phyloP scores from a whole-genome alignment of 2,888 invertebrate genomes.

The Pachycephus smyrnensis region DNA sequence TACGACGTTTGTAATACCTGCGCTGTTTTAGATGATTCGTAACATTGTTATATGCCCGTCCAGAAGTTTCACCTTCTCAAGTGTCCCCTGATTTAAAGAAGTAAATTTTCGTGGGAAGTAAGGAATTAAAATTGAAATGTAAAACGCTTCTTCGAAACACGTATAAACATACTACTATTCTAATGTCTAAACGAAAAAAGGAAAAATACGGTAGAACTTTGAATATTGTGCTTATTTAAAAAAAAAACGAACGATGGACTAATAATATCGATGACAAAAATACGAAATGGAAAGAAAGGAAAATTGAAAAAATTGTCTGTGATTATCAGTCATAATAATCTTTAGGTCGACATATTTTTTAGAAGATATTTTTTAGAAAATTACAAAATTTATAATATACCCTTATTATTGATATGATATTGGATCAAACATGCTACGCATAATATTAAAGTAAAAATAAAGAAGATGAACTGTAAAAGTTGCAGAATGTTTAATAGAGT shows the following conservation, averaged over 20 bases:
- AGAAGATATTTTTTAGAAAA: conserved; percentile 66
- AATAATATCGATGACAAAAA: conserved; percentile 21
- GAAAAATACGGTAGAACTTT: conserved; percentile 38
- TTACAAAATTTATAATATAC: conserved; percentile 65
- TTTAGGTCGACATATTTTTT: conserved; percentile 66
- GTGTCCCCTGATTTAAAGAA: neutral
- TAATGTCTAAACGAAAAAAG: conserved; percentile 44
- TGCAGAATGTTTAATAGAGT: conserved; percentile 57
- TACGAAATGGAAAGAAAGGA: conserved; percentile 16
- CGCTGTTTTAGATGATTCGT: neutral
- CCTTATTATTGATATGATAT: conserved; percentile 63
- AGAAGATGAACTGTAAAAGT: conserved; percentile 45
- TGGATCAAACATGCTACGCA: conserved; percentile 54
- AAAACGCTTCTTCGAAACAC: conserved; percentile 39
- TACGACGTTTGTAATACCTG: neutral
- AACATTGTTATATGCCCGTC: neutral
- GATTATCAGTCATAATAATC: conserved; percentile 67
- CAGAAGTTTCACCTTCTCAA: neutral
- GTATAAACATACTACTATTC: conserved; percentile 44
- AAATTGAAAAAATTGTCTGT: conserved; percentile 63
- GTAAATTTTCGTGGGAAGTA: neutral
- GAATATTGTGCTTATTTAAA: conserved; percentile 45
- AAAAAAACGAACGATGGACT: conserved; percentile 12
- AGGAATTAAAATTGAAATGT: conserved; percentile 38
- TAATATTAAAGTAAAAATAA: conserved; percentile 31